Evolutionary conservation across 2,888 invertebrate genomes (phyloP), one percentile per base, ranked within the genome.

Genomic region (Synanthedon tipuliformis): DNA sequence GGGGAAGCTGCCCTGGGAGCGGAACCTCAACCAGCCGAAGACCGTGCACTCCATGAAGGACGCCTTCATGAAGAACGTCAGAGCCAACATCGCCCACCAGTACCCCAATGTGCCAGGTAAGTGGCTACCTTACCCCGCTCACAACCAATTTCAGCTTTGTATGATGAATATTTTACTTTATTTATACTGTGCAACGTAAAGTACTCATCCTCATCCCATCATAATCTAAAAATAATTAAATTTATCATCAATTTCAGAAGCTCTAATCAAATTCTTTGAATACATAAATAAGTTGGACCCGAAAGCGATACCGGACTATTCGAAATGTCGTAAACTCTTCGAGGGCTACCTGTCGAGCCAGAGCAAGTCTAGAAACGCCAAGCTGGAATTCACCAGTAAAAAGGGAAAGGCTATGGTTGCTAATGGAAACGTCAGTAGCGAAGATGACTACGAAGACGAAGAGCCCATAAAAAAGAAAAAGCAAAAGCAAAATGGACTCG

Each of bases 1-100:
- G 23, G 93, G 94, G 0, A 87, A 88, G 57, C 82, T 98, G 59
- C 97, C 97, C 0, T 98, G 98, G 98, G 93, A 94, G 69, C 89
- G 89, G 51, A 81, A 89, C 8, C 78, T 95, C 12, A 81, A 88
- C 16, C 86, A 89, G 59, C 90, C 92, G 0, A 73, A 80, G 34
- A 78, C 78, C 1, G 93, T 94, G 0, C 93, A 94, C 63, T 87
- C 88, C 56, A 81, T 89, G 61, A 95, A 95, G 70, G 92, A 92
- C 58, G 79, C 88, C 18, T 90, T 92, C 61, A 92, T 95, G 89
- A 79, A 82, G 3, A 83, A 91, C 65, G 74, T 90, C 3, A 61
- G 69, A 53, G 77, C 18, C 60, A 83, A 63, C 60, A 66, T 74
- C 76, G 54, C 89, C 81, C 71, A 81, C 72, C 85, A 78, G 41